Conservation (phyloP, 2,113 vertebrate genomes). For the Sebastes fasciatus region DNA sequence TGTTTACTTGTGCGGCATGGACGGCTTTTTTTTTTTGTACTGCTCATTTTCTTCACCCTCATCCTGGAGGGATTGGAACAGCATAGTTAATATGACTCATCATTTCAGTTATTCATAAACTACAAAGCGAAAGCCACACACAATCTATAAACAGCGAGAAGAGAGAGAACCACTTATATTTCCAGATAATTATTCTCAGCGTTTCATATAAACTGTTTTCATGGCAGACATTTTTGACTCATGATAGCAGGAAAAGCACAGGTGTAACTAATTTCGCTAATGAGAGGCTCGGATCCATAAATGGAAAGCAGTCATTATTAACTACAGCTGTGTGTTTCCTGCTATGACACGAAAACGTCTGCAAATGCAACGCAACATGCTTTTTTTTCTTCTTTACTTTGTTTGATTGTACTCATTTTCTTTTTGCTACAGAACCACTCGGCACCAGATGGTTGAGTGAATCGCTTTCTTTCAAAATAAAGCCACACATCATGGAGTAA, state of each 20-base stretch:
- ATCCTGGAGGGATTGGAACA: neutral
- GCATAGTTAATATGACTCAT: neutral
- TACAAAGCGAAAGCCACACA: neutral
- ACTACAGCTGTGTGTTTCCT: conserved; percentile 3
- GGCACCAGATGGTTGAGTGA: neutral
- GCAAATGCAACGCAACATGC: neutral
- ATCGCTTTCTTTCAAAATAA: neutral
- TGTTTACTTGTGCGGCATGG: conserved; percentile 40
- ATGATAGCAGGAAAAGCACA: neutral
- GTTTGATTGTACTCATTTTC: neutral
- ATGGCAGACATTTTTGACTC: neutral
- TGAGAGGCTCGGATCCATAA: neutral
- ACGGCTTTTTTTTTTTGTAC: neutral
- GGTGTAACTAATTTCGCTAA: conserved; percentile 1
- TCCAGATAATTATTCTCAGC: neutral
- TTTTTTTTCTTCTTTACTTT: neutral
- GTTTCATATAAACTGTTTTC: neutral
- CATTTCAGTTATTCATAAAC: neutral
- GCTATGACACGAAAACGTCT: neutral
- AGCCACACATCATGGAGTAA: neutral
- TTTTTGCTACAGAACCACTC: neutral
- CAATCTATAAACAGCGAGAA: neutral
- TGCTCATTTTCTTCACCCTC: neutral
- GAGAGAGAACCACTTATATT: neutral
- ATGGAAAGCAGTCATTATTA: neutral